phyloP scores from a whole-genome alignment of 2,113 vertebrate species.

The Cyphomyrus discorhynchus region DNA sequence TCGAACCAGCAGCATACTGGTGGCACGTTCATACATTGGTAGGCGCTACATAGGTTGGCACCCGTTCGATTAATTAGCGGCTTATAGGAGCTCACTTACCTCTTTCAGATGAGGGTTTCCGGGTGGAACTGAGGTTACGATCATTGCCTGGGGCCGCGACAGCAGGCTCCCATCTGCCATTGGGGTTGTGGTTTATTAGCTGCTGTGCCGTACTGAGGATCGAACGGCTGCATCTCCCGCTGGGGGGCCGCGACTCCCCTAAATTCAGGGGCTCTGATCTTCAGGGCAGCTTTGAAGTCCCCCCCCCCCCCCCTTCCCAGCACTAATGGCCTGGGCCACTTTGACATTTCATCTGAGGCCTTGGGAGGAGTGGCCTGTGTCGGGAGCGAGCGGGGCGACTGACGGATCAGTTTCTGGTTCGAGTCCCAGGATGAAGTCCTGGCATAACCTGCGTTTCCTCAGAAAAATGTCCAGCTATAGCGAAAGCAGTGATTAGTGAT shows the following conservation, averaged over 20 bases:
- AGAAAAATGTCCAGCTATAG: not conserved
- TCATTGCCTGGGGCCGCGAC: not conserved
- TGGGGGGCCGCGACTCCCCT: not conserved
- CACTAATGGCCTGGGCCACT: not conserved
- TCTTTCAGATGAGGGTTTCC: not conserved
- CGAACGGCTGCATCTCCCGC: not conserved
- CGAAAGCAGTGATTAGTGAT: not conserved
- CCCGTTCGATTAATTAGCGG: not conserved
- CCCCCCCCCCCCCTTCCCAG: not conserved
- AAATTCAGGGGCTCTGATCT: not conserved
- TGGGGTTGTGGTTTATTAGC: not conserved
- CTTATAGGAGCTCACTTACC: not conserved
- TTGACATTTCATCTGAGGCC: not conserved
- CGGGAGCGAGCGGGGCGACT: not conserved
- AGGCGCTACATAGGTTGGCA: not conserved
- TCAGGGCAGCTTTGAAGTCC: not conserved
- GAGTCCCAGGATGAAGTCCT: not conserved
- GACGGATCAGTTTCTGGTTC: not conserved
- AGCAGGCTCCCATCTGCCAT: not conserved
- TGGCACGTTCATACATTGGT: not conserved
- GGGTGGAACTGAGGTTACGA: not conserved
- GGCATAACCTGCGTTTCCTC: not conserved
- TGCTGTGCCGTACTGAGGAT: not conserved
- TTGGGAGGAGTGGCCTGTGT: not conserved
- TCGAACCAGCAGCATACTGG: not conserved